Evolutionary conservation across 2,113 vertebrate species (phyloP), one percentile per base, ranked within the genome.

Genomic region (Chaetodon auriga): DNA sequence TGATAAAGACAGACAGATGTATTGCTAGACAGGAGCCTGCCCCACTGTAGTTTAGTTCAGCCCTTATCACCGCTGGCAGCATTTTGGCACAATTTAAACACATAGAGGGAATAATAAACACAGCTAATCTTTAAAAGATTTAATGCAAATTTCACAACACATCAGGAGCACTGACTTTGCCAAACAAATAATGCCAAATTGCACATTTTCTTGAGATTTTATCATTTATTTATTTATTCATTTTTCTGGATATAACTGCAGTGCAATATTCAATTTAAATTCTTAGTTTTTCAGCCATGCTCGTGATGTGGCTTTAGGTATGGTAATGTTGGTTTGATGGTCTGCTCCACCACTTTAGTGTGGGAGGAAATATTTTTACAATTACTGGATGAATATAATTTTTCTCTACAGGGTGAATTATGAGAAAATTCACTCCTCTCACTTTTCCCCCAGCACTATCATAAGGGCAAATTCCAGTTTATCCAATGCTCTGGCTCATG

Each of bases 1-100:
- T n/a, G 80, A 90, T 90, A 87, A 84, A 90, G 87, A 83, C 82
- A 83, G 90, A 92, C 77, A 87, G 89, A 92, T 92, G 84, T 86
- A 86, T 63, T 76, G 73, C 81, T 82, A 54, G 86, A 89, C 69
- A 72, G 80, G 75, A 82, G 83, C 51, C 84, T 82, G 77, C 55
- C 80, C 69, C 86, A 83, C 87, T 90, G 86, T 80, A 79, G 82
- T 83, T 85, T 68, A 75, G 66, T 84, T 89, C 66, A 82, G 75
- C 73, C 70, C 85, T 89, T 86, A 92, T 91, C 87, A 76, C 82
- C 9, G 6, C 86, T 78, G 81, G 85, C 87, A 89, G 87, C 66
- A 35, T 78, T 54, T 87, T 72, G 85, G 78, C 51, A 81, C 66
- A 66, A 80, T 83, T 87, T 81, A 85, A 88, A 83, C 66, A 77